phyloP scores from a whole-genome alignment of 2,888 invertebrate genomes.

The Mellilla xanthometata region DNA sequence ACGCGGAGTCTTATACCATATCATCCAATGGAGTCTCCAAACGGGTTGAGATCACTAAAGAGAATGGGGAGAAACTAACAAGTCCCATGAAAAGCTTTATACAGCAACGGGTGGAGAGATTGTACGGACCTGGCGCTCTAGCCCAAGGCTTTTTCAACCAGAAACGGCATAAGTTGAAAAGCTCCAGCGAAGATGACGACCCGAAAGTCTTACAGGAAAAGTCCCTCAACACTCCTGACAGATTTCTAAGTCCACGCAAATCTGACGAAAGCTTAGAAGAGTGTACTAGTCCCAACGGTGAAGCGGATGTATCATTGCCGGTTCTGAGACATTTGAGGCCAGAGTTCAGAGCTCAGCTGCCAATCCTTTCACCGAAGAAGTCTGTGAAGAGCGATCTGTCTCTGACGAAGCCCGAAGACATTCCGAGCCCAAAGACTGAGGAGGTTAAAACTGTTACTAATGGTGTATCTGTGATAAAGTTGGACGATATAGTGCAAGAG shows the following conservation, averaged over 20 bases:
- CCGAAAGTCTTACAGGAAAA: slow-evolving; percentile 66
- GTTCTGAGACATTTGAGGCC: slow-evolving; percentile 92
- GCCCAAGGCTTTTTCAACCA: slow-evolving; percentile 92
- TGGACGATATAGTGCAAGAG: slow-evolving; percentile 44
- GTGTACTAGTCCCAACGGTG: slow-evolving; percentile 54
- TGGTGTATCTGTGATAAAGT: slow-evolving; percentile 69
- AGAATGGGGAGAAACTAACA: slow-evolving; percentile 70
- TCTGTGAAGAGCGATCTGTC: slow-evolving; percentile 58
- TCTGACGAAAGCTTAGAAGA: slow-evolving; percentile 39
- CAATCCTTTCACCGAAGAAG: slow-evolving; percentile 85
- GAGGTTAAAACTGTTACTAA: slow-evolving; percentile 41
- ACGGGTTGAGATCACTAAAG: slow-evolving; percentile 72
- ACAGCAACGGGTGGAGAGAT: slow-evolving; percentile 92
- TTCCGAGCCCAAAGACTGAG: slow-evolving; percentile 61
- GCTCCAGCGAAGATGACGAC: slow-evolving; percentile 65
- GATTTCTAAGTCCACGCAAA: slow-evolving; percentile 52
- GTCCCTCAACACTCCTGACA: slow-evolving; percentile 64
- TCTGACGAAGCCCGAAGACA: slow-evolving; percentile 60
- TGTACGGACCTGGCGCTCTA: slow-evolving; percentile 93
- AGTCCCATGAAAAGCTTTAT: slow-evolving; percentile 89
- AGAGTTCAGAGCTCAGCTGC: slow-evolving; percentile 92
- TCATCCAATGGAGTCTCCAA: slow-evolving; percentile 74
- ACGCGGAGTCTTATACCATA: slow-evolving; percentile 72
- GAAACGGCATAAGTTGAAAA: slow-evolving; percentile 77
- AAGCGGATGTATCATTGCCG: slow-evolving; percentile 80